phyloP scores from a whole-genome alignment of 2,113 vertebrate species.

The human (Homo sapiens) region GRCh38 chr7:135498001-135498500 shows the following conservation, averaged over 20 bases:
- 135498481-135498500: conserved; percentile 29
- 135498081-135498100: background rate
- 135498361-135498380: background rate
- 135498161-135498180: background rate
- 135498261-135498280: background rate
- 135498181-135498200: background rate
- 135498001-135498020: background rate
- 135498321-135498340: background rate
- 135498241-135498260: background rate
- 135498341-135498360: conserved; percentile 50
- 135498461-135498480: background rate
- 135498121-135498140: background rate
- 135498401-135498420: background rate
- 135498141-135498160: background rate
- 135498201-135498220: background rate
- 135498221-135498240: conserved; percentile 25
- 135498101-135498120: background rate
- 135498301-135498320: conserved; percentile 14
- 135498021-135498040: background rate
- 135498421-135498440: background rate
- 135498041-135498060: background rate
- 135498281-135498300: conserved; percentile 44
- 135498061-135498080: background rate
- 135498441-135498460: conserved; percentile 11
- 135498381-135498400: conserved; percentile 35